Base-by-base conservation (phyloP, 2,113 vertebrate genomes). In the Myiopsitta monachus region DNA sequence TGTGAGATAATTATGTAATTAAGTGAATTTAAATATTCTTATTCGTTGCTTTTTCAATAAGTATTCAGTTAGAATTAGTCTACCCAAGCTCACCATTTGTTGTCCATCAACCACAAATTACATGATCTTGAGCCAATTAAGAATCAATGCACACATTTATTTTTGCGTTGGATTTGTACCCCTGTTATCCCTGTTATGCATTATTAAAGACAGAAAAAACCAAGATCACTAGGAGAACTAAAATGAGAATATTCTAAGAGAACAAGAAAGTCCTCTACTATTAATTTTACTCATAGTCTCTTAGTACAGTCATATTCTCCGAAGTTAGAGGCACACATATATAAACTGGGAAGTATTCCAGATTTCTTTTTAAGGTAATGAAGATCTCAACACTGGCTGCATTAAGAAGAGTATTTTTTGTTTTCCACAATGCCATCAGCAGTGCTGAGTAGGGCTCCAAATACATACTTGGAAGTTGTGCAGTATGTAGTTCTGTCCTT, bases 361-460 rank as follows among this genome's bases (percentile, higher is more conserved):
- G 83, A 39, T 93, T 95, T 74, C 77, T 87, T 85, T 94, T 88
- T 82, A 83, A 87, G 81, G 85, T 83, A 55, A 96, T 91, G 4
- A 95, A 77, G 75, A n/a, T 90, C 67, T 90, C 78, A 91, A 63
- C 79, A 88, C 30, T 51, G 70, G 59, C 76, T 93, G 70, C 63
- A 73, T 43, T 69, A 75, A 66, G 84, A 69, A 80, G 51, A 36
- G 30, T 68, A 70, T 41, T 96, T 95, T 88, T 90, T 74, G 74
- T 49, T 96, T 87, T 63, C 77, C 83, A 79, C 36, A 68, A n/a
- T 5, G 10, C 59, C 84, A 92, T 63, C 84, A 93, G 79, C 33
- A 36, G 70, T 22, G 59, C 81, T 64, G 77, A 79, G 76, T 0
- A 84, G 80, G 57, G 69, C 76, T 83, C 38, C 63, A 81, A 85